Evolutionary conservation across 2,797 vertebrate genomes (phyloP).

Genomic region (Microctenopoma lineatum): DNA sequence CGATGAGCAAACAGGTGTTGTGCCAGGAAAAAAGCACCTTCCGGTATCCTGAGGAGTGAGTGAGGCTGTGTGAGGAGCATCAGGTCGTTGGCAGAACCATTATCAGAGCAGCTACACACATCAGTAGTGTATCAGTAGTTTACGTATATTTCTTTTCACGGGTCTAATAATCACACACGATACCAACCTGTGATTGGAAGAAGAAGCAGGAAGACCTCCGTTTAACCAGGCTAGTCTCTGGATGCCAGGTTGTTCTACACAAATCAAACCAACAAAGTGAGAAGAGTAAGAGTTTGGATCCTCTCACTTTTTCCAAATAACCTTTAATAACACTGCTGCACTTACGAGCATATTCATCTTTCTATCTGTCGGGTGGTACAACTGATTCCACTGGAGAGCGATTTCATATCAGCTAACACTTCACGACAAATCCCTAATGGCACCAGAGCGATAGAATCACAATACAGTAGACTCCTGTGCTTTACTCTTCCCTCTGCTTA

Average conservation of each 20-base stretch:
- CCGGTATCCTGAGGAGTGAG: too few species aligned
- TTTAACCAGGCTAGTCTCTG: background rate
- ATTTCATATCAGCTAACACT: slow-evolving; percentile 53
- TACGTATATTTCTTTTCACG: background rate
- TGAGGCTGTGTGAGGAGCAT: too few species aligned
- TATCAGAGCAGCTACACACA: too few species aligned
- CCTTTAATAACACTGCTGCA: background rate
- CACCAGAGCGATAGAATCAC: slow-evolving; percentile 63
- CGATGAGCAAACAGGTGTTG: too few species aligned
- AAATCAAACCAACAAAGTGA: slow-evolving; percentile 1
- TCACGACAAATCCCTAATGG: slow-evolving; percentile 68
- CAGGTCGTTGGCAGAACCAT: too few species aligned
- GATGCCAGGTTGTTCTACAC: slow-evolving; percentile 10
- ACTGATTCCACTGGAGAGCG: slow-evolving; percentile 27
- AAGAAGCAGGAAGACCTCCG: background rate
- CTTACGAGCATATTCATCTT: slow-evolving; percentile 19
- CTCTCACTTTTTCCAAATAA: slow-evolving; percentile 6
- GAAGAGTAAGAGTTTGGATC: slow-evolving; percentile 3
- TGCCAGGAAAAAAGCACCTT: too few species aligned
- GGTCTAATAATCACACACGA: background rate
- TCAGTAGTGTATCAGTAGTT: too few species aligned
- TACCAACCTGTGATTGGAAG: background rate
- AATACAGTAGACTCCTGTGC: slow-evolving; percentile 53
- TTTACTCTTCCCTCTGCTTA: slow-evolving; percentile 58
- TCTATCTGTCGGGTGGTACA: slow-evolving; percentile 21